These are phyloP conservation scores for Apodemus sylvaticus DNA, from an alignment of 2,113 vertebrate genomes.

Conservation along the genomic window DNA sequence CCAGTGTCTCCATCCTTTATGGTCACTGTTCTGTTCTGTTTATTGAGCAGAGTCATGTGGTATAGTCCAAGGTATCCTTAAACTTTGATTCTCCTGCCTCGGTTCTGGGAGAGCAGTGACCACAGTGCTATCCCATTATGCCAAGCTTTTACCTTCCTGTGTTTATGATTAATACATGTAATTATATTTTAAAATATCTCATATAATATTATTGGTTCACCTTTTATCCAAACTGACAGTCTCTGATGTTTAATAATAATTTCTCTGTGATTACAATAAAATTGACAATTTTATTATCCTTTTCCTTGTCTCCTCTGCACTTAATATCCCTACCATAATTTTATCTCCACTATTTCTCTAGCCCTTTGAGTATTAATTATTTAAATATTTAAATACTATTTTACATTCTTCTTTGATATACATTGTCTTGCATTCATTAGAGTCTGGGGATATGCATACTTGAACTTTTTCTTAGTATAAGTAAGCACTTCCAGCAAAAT, in stretches of 20 bases:
- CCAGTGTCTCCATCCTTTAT: not conserved
- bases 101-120: not conserved
- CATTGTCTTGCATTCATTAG: not conserved
- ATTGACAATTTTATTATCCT: not conserved
- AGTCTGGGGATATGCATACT: not conserved
- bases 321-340: not conserved
- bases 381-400: not conserved
- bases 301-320: not conserved
- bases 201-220: not conserved
- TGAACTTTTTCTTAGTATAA: not conserved
- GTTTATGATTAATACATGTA: not conserved
- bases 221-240: not conserved
- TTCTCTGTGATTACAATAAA: not conserved
- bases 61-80: not conserved
- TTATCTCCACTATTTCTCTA: not conserved
- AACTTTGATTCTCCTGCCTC: not conserved
- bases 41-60: not conserved
- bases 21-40: not conserved
- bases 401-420: not conserved
- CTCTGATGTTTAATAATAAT: not conserved
- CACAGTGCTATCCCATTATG: not conserved
- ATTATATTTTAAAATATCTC: not conserved
- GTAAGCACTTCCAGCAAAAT: not conserved
- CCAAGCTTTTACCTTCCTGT: not conserved
- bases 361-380: not conserved